A percentile compares a stretch with the other conserved stretches of the same genome.
Conservation (phyloP, 2,888 invertebrate species). For the Nomada fucata region DNA sequence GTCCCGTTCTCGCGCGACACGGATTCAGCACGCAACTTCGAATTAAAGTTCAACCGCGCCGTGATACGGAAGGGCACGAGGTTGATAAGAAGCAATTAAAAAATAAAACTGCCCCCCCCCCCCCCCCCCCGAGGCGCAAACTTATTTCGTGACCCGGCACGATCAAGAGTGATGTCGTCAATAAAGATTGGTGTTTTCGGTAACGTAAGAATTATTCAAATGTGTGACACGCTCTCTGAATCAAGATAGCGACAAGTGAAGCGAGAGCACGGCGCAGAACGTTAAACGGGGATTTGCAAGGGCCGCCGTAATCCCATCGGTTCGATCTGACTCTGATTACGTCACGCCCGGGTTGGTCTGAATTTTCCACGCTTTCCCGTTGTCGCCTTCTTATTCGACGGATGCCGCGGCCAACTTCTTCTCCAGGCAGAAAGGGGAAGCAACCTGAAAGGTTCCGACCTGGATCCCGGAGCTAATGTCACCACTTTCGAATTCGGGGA, state of each 20-base stretch:
- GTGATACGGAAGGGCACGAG: background rate
- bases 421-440: background rate
- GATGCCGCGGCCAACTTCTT: conserved; percentile 29
- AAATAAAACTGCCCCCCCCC: too few relatives aligned
- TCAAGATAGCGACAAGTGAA: conserved; percentile 30
- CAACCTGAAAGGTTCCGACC: conserved; percentile 36
- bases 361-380: conserved; percentile 52
- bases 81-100: background rate
- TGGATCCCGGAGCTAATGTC: conserved; percentile 33
- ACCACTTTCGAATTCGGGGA: conserved; percentile 25
- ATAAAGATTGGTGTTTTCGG: too few relatives aligned
- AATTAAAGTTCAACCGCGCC: background rate
- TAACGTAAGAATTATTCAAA: background rate
- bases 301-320: conserved; percentile 35
- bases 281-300: conserved; percentile 35
- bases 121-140: too few relatives aligned
- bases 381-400: conserved; percentile 33
- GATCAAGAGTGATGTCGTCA: too few relatives aligned
- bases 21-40: too few relatives aligned
- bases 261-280: conserved; percentile 5
- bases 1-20: too few relatives aligned
- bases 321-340: conserved; percentile 55
- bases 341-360: conserved; percentile 37
- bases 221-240: conserved; percentile 19
- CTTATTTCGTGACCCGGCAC: too few relatives aligned